These are phyloP conservation scores for Datnioides undecimradiatus DNA, from an alignment of 2,113 vertebrate species.

Conservation along the genomic window DNA sequence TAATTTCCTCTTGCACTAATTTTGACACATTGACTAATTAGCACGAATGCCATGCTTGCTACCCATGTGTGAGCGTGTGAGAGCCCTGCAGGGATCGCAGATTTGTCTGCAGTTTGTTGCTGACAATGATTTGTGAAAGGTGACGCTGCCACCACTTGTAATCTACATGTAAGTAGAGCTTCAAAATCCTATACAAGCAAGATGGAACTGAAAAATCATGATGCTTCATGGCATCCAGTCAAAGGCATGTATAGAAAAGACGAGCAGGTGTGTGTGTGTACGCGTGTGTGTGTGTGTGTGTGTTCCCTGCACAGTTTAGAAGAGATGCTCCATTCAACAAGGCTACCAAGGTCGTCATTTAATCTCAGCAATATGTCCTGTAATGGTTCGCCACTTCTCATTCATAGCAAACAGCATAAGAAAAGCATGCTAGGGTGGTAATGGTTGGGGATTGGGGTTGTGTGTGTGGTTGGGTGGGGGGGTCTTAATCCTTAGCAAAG, in stretches of 20 bases:
- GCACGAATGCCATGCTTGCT: neutral
- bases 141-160: neutral
- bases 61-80: neutral
- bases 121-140: neutral
- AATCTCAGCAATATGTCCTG: constrained; percentile 57
- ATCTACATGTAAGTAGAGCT: neutral
- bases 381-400: constrained; percentile 59
- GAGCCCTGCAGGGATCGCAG: neutral
- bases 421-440: constrained; percentile 57
- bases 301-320: neutral
- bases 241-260: neutral
- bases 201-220: neutral
- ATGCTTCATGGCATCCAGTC: neutral
- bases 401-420: constrained; percentile 49
- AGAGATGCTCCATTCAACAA: constrained; percentile 32
- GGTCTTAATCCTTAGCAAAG: constrained; percentile 84
- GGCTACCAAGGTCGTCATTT: constrained; percentile 37
- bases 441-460: constrained; percentile 51
- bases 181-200: neutral
- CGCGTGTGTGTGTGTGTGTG: neutral
- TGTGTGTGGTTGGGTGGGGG: too few relatives aligned
- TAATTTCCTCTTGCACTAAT: neutral
- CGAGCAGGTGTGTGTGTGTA: neutral
- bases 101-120: neutral
- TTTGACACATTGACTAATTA: neutral